phyloP scores from a whole-genome alignment of 2,797 vertebrate species.

The Dicrostonyx torquatus region DNA sequence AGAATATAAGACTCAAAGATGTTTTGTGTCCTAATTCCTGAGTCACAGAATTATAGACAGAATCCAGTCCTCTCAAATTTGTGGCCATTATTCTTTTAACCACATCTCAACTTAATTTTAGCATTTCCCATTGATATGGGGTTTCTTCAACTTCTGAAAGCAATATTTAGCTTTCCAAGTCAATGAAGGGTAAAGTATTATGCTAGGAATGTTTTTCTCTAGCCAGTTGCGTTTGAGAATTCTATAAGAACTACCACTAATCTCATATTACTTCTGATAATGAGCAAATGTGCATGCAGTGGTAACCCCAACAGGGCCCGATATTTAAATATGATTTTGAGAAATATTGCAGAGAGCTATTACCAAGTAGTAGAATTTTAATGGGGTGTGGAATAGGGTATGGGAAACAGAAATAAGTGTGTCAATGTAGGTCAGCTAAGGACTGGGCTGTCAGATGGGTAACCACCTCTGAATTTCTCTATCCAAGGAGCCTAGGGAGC shows the following conservation, averaged over 20 bases:
- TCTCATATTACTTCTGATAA: neutral
- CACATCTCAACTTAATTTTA: neutral
- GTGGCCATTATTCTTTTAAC: neutral
- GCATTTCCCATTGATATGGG: neutral
- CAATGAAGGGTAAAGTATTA: neutral
- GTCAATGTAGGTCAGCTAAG: neutral
- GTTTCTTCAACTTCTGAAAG: neutral
- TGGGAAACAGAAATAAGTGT: slow-evolving; percentile 28
- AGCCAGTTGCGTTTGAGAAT: neutral
- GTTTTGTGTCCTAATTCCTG: fast-evolving
- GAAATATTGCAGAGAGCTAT: slow-evolving; percentile 22
- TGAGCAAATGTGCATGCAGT: neutral
- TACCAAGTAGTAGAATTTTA: neutral
- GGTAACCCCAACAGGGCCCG: neutral
- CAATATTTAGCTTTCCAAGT: slow-evolving; percentile 6
- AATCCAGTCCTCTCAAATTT: neutral
- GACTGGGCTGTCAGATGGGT: slow-evolving; percentile 38
- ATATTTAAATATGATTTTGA: slow-evolving; percentile 57
- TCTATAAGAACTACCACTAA: neutral
- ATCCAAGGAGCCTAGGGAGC: neutral
- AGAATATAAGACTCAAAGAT: neutral
- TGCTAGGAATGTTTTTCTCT: neutral
- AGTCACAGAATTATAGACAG: neutral
- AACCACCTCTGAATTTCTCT: slow-evolving; percentile 24
- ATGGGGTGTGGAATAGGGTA: neutral